Conservation (phyloP, 2,888 invertebrate genomes). For the Callyntrura guangdongensis region DNA sequence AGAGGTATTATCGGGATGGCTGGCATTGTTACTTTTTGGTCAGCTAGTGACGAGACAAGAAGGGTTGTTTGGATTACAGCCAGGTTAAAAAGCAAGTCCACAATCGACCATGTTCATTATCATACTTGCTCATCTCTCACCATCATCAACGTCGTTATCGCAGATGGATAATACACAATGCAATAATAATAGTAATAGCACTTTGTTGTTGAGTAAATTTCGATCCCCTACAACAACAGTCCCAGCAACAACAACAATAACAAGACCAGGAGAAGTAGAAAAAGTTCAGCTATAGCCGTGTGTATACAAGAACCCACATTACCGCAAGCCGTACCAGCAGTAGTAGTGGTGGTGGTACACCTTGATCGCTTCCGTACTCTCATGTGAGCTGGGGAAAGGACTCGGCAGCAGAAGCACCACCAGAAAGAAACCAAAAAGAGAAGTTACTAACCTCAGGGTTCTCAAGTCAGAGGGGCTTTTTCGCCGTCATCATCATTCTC, state of each 20-base stretch:
- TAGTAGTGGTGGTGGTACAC: conserved; percentile 48
- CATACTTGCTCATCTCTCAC: conserved; percentile 60
- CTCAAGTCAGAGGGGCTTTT: conserved; percentile 53
- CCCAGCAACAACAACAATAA: conserved; percentile 46
- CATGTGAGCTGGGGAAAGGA: conserved; percentile 46
- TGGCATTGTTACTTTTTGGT: conserved; percentile 30
- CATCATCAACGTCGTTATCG: conserved; percentile 11
- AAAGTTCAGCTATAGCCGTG: conserved; percentile 31
- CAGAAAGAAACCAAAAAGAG: conserved; percentile 6
- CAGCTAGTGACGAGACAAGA: conserved; percentile 23
- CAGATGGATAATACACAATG: conserved; percentile 53
- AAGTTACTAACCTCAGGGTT: conserved; percentile 68
- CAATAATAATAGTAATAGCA: conserved; percentile 38
- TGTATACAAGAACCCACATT: conserved; percentile 1
- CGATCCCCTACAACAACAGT: conserved; percentile 43
- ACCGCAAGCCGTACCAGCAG: conserved; percentile 43
- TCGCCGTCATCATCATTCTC: background rate
- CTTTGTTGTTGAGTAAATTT: conserved; percentile 68
- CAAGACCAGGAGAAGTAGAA: conserved; percentile 38
- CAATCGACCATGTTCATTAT: conserved; percentile 43
- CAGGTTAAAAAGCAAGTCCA: conserved; percentile 50
- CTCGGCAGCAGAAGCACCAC: background rate
- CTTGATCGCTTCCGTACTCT: conserved; percentile 68
- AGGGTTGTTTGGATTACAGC: conserved; percentile 7
- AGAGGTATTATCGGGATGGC: conserved; percentile 1